Evolutionary conservation across 2,888 invertebrate species (phyloP).

Genomic region (Beris morrisii): DNA sequence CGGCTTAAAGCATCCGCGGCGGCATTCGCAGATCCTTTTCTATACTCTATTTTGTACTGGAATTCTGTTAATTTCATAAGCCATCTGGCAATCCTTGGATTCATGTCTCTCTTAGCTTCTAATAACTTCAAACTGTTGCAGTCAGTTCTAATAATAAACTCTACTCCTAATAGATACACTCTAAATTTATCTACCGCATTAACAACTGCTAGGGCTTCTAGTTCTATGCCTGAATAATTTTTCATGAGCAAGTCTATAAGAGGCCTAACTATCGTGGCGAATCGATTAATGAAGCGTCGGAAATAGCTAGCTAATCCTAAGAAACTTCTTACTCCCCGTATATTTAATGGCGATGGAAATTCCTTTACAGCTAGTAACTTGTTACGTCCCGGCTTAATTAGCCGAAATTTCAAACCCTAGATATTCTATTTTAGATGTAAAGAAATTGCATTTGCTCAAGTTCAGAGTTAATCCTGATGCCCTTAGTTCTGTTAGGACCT

Average conservation of each 20-base stretch:
- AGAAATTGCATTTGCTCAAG: constrained; percentile 31
- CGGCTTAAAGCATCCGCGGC: constrained; percentile 29
- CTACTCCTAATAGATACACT: not conserved
- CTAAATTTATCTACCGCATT: not conserved
- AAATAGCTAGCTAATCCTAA: constrained; percentile 19
- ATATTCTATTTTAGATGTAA: not conserved
- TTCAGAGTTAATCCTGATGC: constrained; percentile 45
- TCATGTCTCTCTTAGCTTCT: not conserved
- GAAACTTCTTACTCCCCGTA: not conserved
- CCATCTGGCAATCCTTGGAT: too few species aligned
- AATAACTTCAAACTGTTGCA: not conserved
- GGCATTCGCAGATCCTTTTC: constrained; percentile 6
- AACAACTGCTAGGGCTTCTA: constrained; percentile 33
- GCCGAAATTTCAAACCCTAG: constrained; percentile 8
- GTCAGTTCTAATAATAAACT: not conserved
- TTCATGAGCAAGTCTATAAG: constrained; percentile 13
- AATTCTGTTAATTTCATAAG: constrained; percentile 7
- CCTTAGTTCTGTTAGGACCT: not conserved
- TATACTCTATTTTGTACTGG: constrained; percentile 26
- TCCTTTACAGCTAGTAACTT: constrained; percentile 2
- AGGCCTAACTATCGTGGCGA: constrained; percentile 7
- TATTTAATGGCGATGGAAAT: not conserved
- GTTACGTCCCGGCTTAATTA: not conserved
- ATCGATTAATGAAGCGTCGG: constrained; percentile 10
- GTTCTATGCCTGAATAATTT: constrained; percentile 33